phyloP scores from a whole-genome alignment of 2,797 vertebrate species.

The Zalophus californianus region DNA sequence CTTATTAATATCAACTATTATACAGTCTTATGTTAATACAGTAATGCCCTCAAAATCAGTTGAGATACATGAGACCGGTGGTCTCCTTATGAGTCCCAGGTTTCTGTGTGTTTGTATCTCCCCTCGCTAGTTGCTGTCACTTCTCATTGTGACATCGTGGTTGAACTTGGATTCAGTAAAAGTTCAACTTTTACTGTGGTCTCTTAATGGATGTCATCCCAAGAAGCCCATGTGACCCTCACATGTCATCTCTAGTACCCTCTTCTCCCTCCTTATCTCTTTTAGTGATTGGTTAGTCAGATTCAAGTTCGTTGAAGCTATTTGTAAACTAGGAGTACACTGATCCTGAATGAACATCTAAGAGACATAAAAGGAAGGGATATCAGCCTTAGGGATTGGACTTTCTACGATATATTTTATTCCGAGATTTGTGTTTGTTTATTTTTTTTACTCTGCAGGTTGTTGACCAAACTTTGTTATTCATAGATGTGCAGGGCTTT shows the following conservation, averaged over 20 bases:
- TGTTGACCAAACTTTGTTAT: background rate
- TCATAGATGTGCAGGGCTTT: background rate
- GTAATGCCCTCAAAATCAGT: background rate
- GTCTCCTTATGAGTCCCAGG: background rate
- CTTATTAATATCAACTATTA: background rate
- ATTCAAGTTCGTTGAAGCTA: background rate
- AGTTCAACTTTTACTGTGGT: too few relatives aligned
- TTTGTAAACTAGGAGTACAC: background rate
- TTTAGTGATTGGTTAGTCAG: background rate
- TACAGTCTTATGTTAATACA: background rate
- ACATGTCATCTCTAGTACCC: background rate
- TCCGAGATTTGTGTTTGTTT: background rate
- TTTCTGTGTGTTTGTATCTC: background rate
- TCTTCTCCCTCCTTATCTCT: background rate
- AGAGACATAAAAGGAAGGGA: background rate
- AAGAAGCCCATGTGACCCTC: too few relatives aligned
- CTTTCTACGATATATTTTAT: background rate
- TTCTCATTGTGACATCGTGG: background rate
- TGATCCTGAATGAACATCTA: background rate
- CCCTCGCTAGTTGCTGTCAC: background rate
- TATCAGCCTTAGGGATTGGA: background rate
- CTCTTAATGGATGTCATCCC: too few relatives aligned
- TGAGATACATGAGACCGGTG: background rate
- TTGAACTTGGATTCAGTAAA: too few relatives aligned
- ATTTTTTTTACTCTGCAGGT: background rate